Conservation (phyloP, 2,113 vertebrate species). For the Toxotes jaculatrix region DNA sequence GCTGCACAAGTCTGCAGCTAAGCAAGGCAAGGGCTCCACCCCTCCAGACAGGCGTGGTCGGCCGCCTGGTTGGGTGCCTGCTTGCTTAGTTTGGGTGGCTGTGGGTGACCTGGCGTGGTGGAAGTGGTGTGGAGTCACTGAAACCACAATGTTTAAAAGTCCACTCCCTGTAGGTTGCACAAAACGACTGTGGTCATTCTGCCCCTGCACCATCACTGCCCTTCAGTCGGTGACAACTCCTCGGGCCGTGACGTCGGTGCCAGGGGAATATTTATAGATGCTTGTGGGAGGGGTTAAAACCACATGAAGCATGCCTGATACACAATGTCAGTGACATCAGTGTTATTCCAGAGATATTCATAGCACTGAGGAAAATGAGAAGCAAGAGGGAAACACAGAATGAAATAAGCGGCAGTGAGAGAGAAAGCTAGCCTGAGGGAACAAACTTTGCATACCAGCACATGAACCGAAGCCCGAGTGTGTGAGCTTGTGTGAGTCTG, state of each 20-base stretch:
- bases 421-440: constrained; percentile 37
- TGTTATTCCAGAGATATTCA: constrained; percentile 69
- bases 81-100: constrained; percentile 19
- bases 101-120: constrained; percentile 43
- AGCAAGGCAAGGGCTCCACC: background rate
- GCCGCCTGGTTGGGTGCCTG: constrained; percentile 1
- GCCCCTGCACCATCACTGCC: constrained; percentile 20
- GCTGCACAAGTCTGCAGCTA: background rate
- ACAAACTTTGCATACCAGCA: constrained; percentile 38
- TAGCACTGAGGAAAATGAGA: constrained; percentile 37
- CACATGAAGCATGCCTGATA: constrained; percentile 31
- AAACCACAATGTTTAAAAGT: constrained; percentile 59
- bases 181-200: constrained; percentile 22
- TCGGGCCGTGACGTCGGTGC: constrained; percentile 46
- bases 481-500: constrained; percentile 16
- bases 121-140: constrained; percentile 37
- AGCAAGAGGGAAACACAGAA: background rate
- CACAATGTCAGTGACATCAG: constrained; percentile 64
- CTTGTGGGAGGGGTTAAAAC: constrained; percentile 45
- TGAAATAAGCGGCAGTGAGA: background rate
- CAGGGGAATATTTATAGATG: constrained; percentile 52
- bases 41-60: constrained; percentile 65
- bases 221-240: constrained; percentile 8
- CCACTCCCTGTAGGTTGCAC: constrained; percentile 52
- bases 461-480: constrained; percentile 15